A percentile compares a stretch with the other conserved stretches of the same genome.
These are phyloP conservation scores for Anisognathus igniventris DNA, from an alignment of 2,797 vertebrate genomes.

Conservation along the genomic window DNA sequence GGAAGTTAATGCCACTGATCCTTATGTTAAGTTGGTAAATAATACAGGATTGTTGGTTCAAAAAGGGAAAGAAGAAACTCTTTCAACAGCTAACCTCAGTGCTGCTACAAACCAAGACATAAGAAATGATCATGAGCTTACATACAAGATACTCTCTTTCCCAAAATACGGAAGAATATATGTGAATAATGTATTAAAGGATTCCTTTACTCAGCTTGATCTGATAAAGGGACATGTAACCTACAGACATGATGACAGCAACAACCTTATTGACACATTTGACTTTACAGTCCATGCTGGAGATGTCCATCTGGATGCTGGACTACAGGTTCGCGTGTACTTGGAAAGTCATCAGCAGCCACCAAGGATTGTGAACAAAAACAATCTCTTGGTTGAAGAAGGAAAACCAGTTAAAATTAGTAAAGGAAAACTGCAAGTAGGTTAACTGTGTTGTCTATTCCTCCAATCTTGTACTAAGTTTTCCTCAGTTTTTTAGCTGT, in stretches of 20 bases:
- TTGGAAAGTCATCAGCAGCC: conserved; percentile 83
- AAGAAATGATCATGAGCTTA: conserved; percentile 77
- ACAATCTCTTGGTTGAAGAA: conserved; percentile 85
- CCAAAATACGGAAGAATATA: conserved; percentile 82
- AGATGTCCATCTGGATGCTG: conserved; percentile 61
- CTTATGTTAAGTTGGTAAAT: conserved; percentile 80
- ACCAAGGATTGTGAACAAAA: conserved; percentile 74
- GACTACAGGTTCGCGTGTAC: conserved; percentile 78
- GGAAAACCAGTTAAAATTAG: conserved; percentile 85
- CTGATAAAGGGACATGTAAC: conserved; percentile 74
- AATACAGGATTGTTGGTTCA: conserved; percentile 86
- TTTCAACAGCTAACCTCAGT: conserved; percentile 82
- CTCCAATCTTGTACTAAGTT: neutral
- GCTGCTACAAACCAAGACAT: conserved; percentile 87
- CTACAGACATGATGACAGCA: conserved; percentile 81
- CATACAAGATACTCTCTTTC: conserved; percentile 69
- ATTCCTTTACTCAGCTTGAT: conserved; percentile 82
- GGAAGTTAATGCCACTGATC: conserved; percentile 83
- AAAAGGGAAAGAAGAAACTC: conserved; percentile 76
- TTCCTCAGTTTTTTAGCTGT: neutral
- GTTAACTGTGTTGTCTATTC: neutral
- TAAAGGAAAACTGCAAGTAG: conserved; percentile 81
- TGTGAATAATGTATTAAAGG: conserved; percentile 47
- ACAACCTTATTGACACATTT: conserved; percentile 79
- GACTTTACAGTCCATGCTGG: conserved; percentile 79